Conservation (phyloP, 2,888 invertebrate genomes). For the Lymantria dispar region DNA sequence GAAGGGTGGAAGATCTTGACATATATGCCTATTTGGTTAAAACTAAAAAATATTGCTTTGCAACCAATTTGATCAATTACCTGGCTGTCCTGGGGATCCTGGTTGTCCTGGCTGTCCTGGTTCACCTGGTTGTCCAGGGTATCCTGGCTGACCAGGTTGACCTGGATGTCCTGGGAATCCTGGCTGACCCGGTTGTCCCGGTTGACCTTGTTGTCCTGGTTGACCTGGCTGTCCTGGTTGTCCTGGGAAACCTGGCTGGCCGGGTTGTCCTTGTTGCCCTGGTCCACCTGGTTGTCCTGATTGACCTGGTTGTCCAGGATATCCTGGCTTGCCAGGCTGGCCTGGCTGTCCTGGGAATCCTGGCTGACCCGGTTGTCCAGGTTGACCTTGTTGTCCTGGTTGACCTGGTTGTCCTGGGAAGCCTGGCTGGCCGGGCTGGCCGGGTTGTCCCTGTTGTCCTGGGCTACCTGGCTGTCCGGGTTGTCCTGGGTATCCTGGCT, state of each 20-base stretch:
- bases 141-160: constrained; percentile 11
- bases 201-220: constrained; percentile 1
- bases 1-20: too few species aligned
- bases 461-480: constrained; percentile 1
- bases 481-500: constrained; percentile 8
- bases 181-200: constrained; percentile 1
- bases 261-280: constrained; percentile 6
- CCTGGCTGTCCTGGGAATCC: too few species aligned
- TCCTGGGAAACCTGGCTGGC: not conserved
- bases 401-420: constrained; percentile 1
- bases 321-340: not conserved
- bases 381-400: constrained; percentile 5
- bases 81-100: too few species aligned
- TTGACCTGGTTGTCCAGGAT: not conserved
- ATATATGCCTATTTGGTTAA: too few species aligned
- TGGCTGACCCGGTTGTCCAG: constrained; percentile 2
- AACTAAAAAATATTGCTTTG: too few species aligned
- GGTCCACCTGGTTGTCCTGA: constrained; percentile 1
- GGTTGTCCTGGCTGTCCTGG: too few species aligned
- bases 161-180: constrained; percentile 32
- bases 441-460: constrained; percentile 5
- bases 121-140: too few species aligned
- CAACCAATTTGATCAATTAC: too few species aligned
- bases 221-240: constrained; percentile 3
- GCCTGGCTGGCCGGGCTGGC: constrained; percentile 2